Conservation (phyloP, 2,113 vertebrate genomes). For the Colossoma macropomum region DNA sequence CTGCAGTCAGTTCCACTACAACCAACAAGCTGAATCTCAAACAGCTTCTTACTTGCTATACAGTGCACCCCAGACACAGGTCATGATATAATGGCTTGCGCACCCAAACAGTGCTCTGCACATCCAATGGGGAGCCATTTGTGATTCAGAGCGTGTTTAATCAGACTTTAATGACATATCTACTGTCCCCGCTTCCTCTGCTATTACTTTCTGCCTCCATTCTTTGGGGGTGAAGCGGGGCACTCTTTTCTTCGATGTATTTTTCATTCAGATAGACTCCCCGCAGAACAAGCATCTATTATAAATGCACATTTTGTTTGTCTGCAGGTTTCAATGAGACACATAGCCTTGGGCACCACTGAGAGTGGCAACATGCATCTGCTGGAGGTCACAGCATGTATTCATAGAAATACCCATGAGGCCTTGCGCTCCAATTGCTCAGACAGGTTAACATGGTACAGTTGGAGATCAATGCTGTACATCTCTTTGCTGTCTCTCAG, state of each 20-base stretch:
- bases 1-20: neutral
- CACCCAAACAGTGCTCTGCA: neutral
- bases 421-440: conserved; percentile 63
- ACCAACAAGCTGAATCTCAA: neutral
- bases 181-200: conserved; percentile 51
- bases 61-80: no score
- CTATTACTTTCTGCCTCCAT: conserved; percentile 29
- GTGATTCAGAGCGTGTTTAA: conserved; percentile 56
- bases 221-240: neutral
- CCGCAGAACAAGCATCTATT: conserved; percentile 60
- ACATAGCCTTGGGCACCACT: conserved; percentile 67
- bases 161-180: conserved; percentile 61
- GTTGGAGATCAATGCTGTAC: conserved; percentile 31
- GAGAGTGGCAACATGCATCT: conserved; percentile 60
- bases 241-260: neutral
- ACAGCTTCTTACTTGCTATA: neutral
- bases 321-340: conserved; percentile 68
- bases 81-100: neutral
- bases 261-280: neutral
- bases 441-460: conserved; percentile 49
- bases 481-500: conserved; percentile 47
- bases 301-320: conserved; percentile 67
- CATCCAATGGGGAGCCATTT: neutral
- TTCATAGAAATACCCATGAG: conserved; percentile 72
- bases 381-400: conserved; percentile 72